A percentile compares a stretch with the other conserved stretches of the same genome.
These are phyloP conservation scores for Leptodactylus fallax DNA, from an alignment of 2,797 vertebrate genomes.

Conservation along the genomic window DNA sequence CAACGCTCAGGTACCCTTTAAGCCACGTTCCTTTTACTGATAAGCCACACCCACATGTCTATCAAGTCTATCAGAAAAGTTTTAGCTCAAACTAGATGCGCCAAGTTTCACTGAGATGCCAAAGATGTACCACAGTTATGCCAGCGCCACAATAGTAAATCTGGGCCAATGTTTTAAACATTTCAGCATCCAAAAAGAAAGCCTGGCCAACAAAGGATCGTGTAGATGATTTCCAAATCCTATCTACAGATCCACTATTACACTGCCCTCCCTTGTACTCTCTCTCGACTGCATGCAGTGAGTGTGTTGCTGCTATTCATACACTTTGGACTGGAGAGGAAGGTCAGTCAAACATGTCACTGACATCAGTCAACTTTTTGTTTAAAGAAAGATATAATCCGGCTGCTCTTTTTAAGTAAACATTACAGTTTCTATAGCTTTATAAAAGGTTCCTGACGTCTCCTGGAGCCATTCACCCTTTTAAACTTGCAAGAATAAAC, in stretches of 20 bases:
- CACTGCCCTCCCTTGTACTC: conserved; percentile 30
- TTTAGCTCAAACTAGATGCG: too few relatives aligned
- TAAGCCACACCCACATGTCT: too few relatives aligned
- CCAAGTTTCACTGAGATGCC: too few relatives aligned
- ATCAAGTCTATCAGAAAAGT: too few relatives aligned
- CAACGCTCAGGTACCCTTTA: too few relatives aligned
- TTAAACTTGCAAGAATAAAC: conserved; percentile 40
- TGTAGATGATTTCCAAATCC: background rate
- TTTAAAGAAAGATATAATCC: background rate
- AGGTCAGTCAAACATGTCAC: conserved; percentile 24
- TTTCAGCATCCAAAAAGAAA: background rate
- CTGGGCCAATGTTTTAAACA: background rate
- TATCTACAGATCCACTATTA: background rate
- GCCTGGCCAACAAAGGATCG: background rate
- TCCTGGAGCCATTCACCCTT: background rate
- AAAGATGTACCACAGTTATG: too few relatives aligned
- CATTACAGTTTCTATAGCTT: background rate
- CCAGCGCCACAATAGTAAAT: too few relatives aligned
- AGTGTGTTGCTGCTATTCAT: conserved; percentile 1
- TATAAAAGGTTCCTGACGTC: background rate
- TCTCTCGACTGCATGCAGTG: background rate
- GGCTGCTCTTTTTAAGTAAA: conserved; percentile 1
- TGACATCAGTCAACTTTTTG: conserved; percentile 20
- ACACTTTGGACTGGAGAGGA: conserved; percentile 16
- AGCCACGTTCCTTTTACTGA: too few relatives aligned